A percentile compares a stretch with the other conserved stretches of the same genome.
Evolutionary conservation across 2,888 invertebrate genomes (phyloP).

Genomic region (Apamea crenata): DNA sequence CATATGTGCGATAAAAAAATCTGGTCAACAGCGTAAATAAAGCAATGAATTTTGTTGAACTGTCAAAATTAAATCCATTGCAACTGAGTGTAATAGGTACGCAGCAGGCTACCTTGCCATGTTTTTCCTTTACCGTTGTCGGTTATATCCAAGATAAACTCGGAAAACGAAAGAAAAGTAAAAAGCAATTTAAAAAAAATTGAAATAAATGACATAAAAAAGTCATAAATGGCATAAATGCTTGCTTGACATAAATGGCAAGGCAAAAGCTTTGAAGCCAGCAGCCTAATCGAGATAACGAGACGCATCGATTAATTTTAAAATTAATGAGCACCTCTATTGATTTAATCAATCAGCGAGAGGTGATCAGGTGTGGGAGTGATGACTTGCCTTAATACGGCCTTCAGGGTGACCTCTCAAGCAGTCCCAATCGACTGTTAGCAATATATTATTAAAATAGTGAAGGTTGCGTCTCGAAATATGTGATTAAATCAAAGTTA

Average conservation of each 20-base stretch:
- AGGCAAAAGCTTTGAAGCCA: not conserved
- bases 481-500: conserved; percentile 51
- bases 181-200: not conserved
- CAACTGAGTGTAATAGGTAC: too few species aligned
- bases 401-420: conserved; percentile 56
- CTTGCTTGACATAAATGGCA: conserved; percentile 17
- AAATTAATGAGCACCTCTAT: conserved; percentile 46
- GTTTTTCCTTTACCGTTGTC: not conserved
- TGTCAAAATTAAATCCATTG: not conserved
- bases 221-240: too few species aligned
- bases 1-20: too few species aligned
- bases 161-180: not conserved
- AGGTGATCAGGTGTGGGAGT: conserved; percentile 50
- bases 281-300: conserved; percentile 18
- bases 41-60: not conserved
- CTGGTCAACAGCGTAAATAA: not conserved
- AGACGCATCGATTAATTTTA: conserved; percentile 23
- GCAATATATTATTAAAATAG: conserved; percentile 57
- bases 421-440: conserved; percentile 30
- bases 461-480: conserved; percentile 54
- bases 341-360: conserved; percentile 53
- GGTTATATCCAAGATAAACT: not conserved
- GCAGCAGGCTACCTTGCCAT: not conserved
- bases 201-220: not conserved
- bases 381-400: conserved; percentile 29